These are phyloP conservation scores for Xestoiulus laeticollis DNA, from an alignment of 2,888 invertebrate species.

Conservation along the genomic window DNA sequence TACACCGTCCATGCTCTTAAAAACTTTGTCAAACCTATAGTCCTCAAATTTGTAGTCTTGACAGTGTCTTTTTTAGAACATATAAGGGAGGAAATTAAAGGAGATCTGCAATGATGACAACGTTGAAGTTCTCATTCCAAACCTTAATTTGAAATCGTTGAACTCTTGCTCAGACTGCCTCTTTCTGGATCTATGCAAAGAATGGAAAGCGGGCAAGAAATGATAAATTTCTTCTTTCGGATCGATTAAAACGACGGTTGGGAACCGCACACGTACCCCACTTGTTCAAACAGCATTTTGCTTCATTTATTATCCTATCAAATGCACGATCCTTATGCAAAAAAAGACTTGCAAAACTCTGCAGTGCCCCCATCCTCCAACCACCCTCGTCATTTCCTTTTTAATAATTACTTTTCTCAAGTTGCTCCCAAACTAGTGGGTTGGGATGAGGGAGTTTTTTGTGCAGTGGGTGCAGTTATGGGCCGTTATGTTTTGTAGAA, in stretches of 20 bases:
- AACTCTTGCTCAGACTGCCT: background rate
- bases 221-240: background rate
- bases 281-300: slow-evolving; percentile 44
- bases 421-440: background rate
- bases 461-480: background rate
- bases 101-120: too few species aligned
- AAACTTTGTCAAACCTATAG: too few species aligned
- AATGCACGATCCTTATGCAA: background rate
- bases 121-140: background rate
- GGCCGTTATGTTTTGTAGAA: background rate
- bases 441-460: background rate
- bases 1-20: too few species aligned
- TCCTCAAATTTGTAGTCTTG: too few species aligned
- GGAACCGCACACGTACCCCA: slow-evolving; percentile 30
- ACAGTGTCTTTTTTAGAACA: background rate
- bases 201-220: background rate
- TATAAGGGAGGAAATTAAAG: too few species aligned
- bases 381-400: background rate
- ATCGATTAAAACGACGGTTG: slow-evolving; percentile 36
- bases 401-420: slow-evolving; percentile 26
- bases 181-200: background rate
- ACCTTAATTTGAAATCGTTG: background rate
- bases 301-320: slow-evolving; percentile 52
- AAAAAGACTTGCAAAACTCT: background rate
- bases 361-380: background rate